Conservation (phyloP, 2,888 invertebrate species). For the Coleophora flavipennella region DNA sequence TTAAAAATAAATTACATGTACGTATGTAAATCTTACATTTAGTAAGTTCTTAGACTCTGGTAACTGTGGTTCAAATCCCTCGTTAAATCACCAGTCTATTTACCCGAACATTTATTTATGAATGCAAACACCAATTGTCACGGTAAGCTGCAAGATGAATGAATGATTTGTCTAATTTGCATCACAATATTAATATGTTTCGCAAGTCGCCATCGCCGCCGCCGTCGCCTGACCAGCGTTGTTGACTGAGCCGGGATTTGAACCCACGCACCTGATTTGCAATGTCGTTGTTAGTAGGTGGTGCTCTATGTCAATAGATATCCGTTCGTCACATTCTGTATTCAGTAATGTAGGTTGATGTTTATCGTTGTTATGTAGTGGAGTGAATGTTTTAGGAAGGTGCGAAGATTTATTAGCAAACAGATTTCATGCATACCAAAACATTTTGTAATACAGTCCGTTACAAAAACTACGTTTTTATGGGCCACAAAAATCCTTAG, state of each 20-base stretch:
- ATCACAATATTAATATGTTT: conserved; percentile 50
- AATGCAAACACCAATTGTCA: conserved; percentile 8
- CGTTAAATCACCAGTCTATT: not conserved
- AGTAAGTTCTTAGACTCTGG: too few relatives aligned
- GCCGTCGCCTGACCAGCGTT: conserved; percentile 16
- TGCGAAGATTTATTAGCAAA: too few relatives aligned
- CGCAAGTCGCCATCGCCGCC: conserved; percentile 42
- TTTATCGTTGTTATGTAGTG: not conserved
- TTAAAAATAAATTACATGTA: too few relatives aligned
- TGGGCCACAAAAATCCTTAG: too few relatives aligned
- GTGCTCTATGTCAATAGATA: conserved; percentile 16
- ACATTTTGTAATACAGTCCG: too few relatives aligned
- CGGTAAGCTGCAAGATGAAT: conserved; percentile 4
- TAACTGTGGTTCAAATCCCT: too few relatives aligned
- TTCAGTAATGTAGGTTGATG: conserved; percentile 17
- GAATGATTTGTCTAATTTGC: conserved; percentile 47
- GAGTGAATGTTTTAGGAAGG: too few relatives aligned
- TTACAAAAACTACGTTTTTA: too few relatives aligned
- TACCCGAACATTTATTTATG: conserved; percentile 11
- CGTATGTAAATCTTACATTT: too few relatives aligned
- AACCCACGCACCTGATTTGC: conserved; percentile 68
- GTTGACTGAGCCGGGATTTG: conserved; percentile 39
- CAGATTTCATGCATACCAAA: too few relatives aligned
- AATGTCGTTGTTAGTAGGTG: conserved; percentile 43
- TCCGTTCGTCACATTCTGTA: conserved; percentile 19